Percentiles rank a stretch among this genome's conserved stretches.
These are phyloP conservation scores for Labeo calbasu DNA, from an alignment of 2,797 vertebrate species.

Conservation along the genomic window DNA sequence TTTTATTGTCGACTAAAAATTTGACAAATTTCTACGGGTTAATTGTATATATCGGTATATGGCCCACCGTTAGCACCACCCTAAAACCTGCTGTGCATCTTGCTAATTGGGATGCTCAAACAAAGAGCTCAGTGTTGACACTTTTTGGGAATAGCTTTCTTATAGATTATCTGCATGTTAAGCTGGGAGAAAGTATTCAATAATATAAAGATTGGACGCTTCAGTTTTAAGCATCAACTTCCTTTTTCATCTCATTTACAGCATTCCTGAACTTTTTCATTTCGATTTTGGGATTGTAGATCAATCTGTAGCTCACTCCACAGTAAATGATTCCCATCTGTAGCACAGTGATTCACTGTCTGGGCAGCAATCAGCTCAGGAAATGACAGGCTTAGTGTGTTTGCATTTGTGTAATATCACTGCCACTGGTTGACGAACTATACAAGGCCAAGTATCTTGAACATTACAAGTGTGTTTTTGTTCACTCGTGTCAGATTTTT, in stretches of 20 bases:
- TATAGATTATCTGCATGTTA: neutral
- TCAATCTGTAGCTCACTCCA: conserved; percentile 55
- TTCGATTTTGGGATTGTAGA: conserved; percentile 52
- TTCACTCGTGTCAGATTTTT: neutral
- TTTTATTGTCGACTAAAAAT: too few relatives aligned
- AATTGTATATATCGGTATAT: too few relatives aligned
- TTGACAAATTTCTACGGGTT: too few relatives aligned
- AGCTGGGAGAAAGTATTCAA: neutral
- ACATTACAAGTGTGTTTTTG: neutral
- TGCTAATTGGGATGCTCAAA: neutral
- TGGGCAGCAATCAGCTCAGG: conserved; percentile 32
- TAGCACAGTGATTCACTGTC: conserved; percentile 52
- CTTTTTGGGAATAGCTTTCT: neutral
- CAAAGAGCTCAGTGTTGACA: neutral
- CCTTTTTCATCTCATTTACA: neutral
- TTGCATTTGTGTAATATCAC: conserved; percentile 21
- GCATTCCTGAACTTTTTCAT: conserved; percentile 48
- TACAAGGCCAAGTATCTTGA: conserved; percentile 17
- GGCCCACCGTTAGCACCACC: too few relatives aligned
- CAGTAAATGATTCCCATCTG: conserved; percentile 78
- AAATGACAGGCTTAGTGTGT: conserved; percentile 26
- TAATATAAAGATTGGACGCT: neutral
- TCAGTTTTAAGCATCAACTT: neutral
- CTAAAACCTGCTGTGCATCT: neutral
- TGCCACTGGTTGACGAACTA: neutral